Evolutionary conservation across 2,888 invertebrate species (phyloP), one percentile per base, ranked within the genome.

Genomic region (Plagodis pulveraria): DNA sequence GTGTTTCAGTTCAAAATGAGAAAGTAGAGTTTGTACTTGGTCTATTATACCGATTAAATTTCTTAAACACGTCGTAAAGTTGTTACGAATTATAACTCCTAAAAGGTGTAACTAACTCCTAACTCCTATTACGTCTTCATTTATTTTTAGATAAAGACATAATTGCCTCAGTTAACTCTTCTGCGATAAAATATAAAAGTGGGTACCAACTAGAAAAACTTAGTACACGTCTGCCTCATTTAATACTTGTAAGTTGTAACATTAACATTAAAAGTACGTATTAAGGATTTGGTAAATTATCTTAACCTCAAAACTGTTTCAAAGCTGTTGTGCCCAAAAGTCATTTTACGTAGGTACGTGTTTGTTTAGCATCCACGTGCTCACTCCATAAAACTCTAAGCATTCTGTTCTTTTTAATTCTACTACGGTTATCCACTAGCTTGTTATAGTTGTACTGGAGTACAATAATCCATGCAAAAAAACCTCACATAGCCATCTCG

Each of bases 261-360:
- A 56, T 42, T 56, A 51, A 64, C 63, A 59, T 67, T 63, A 63
- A 56, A 67, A 58, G 59, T 60, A 59, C 59, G 56, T 62, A 68
- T 73, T 66, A 71, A 72, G 74, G 78, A 84, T 82, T 81, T 81
- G 73, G 73, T 72, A 81, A 84, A 84, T 84, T 84, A 84, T 76
- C 77, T 77, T 76, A 77, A 77, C 80, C 78, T 81, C 80, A 80
- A 83, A 83, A 80, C 77, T 74, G 77, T 76, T 80, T 70, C 74
- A 69, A 74, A 80, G 77, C 84, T 82, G 81, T 75, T 83, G 80
- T 81, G 75, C 76, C 63, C 74, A 80, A 78, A 83, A 83, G 82
- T 84, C 79, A 84, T 84, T 84, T 75, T 69, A 65, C 73, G 77
- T 83, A 87, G 86, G 86, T 86, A 84, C 84, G 87, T 86, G 81